A percentile compares a stretch with the other conserved stretches of the same genome.
phyloP scores from a whole-genome alignment of 2,113 vertebrate species.

The Butastur rufipennis region DNA sequence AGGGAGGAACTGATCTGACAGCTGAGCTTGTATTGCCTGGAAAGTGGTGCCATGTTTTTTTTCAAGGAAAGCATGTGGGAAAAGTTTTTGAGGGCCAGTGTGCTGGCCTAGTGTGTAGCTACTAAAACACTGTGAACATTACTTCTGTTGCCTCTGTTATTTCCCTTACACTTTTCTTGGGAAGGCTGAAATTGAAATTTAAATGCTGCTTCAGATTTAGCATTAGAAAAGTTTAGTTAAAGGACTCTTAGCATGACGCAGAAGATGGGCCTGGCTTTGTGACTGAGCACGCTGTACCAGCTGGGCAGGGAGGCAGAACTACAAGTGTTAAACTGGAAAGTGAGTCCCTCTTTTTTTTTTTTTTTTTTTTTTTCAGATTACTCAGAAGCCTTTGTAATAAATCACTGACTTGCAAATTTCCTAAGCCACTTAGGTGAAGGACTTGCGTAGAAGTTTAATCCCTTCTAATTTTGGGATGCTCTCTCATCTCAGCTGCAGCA shows the following conservation, averaged over 20 bases:
- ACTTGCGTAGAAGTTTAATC: neutral
- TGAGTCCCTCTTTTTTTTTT: neutral
- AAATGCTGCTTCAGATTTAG: neutral
- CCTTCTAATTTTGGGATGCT: neutral
- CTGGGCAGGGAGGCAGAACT: neutral
- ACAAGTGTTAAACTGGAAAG: fast-evolving
- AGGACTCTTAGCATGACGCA: neutral
- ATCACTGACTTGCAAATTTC: neutral
- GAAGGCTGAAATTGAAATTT: neutral
- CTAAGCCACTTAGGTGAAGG: neutral
- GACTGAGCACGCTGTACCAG: fast-evolving
- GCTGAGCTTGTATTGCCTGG: neutral
- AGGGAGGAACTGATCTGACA: neutral
- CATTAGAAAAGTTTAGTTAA: neutral
- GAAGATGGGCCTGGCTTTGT: neutral
- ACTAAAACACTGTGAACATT: neutral
- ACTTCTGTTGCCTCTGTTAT: neutral
- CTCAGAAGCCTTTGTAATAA: neutral
- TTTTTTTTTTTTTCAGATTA: neutral
- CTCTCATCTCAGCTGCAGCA: neutral
- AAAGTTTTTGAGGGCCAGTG: fast-evolving
- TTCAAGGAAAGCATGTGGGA: neutral
- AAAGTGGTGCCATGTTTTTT: fast-evolving
- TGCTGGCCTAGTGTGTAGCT: neutral
- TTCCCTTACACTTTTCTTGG: neutral